Evolutionary conservation across 1,140 invertebrate species (phyloP).

Genomic region (Galleria mellonella): DNA sequence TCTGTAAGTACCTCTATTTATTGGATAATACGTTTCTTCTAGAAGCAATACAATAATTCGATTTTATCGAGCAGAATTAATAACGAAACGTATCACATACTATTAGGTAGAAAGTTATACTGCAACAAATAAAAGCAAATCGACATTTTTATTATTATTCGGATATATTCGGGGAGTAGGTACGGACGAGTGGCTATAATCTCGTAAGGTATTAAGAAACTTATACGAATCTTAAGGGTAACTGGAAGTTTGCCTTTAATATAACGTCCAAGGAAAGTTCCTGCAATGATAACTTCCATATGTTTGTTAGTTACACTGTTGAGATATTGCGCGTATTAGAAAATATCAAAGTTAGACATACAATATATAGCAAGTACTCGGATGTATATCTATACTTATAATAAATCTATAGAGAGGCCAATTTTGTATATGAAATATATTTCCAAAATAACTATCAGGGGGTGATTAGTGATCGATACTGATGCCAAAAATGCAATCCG

Average conservation of each 20-base stretch:
- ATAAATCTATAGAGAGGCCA: too few relatives aligned
- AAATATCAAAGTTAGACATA: too few relatives aligned
- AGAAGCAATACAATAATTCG: constrained; percentile 27
- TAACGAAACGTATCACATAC: constrained; percentile 42
- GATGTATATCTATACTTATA: too few relatives aligned
- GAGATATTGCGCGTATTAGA: constrained; percentile 3
- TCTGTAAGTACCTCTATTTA: too few relatives aligned
- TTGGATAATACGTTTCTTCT: not conserved
- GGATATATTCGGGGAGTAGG: constrained; percentile 39
- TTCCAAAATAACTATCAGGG: too few relatives aligned
- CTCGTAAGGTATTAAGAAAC: constrained; percentile 64
- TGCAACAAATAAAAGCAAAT: constrained; percentile 58
- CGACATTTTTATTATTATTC: constrained; percentile 65
- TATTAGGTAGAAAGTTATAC: constrained; percentile 45
- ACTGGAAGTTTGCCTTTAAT: constrained; percentile 44
- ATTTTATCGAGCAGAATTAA: constrained; percentile 67
- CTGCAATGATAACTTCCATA: constrained; percentile 44
- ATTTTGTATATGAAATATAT: too few relatives aligned
- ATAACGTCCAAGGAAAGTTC: constrained; percentile 58
- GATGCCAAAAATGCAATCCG: too few relatives aligned
- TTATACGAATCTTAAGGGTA: constrained; percentile 58
- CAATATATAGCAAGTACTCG: too few relatives aligned
- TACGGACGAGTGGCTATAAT: constrained; percentile 51
- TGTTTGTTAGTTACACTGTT: constrained; percentile 9
- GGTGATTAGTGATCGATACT: too few relatives aligned